These are phyloP conservation scores for Parazoanthus atlanticus DNA, from an alignment of 92 coral and sea anemone genomes.

Conservation along the genomic window DNA sequence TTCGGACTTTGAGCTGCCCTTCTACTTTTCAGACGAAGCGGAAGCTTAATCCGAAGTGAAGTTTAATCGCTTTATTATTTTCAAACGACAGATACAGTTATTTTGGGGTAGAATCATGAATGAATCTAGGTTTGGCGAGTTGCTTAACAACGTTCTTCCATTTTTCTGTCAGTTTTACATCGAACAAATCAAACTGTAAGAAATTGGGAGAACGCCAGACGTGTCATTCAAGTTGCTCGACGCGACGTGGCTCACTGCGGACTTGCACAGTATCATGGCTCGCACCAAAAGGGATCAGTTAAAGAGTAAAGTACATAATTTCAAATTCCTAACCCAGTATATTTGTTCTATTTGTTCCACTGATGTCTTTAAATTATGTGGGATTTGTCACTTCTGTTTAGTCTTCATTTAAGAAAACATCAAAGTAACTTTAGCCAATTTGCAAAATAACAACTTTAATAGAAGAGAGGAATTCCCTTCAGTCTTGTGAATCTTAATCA, in stretches of 20 bases:
- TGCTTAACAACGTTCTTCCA: background rate
- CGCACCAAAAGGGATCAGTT: background rate
- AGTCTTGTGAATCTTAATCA: background rate
- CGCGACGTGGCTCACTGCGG: background rate
- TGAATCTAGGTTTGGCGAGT: background rate
- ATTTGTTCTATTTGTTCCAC: constrained; percentile 6
- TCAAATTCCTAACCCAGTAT: background rate
- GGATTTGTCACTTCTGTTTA: constrained; percentile 3
- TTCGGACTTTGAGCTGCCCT: background rate
- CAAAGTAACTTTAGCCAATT: background rate
- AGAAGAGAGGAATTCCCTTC: background rate
- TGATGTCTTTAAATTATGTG: background rate
- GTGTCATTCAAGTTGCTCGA: background rate
- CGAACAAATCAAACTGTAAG: background rate
- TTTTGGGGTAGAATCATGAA: background rate
- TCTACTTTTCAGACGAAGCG: background rate
- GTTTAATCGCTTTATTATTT: background rate
- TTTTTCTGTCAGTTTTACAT: background rate
- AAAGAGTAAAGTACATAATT: background rate
- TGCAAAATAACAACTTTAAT: background rate
- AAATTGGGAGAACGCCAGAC: background rate
- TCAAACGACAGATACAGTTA: background rate
- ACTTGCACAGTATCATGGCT: background rate
- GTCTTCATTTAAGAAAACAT: constrained; percentile 25
- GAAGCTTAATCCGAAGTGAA: background rate